phyloP scores from a whole-genome alignment of 2,888 invertebrate genomes.

The Lepidochitona cinerea region DNA sequence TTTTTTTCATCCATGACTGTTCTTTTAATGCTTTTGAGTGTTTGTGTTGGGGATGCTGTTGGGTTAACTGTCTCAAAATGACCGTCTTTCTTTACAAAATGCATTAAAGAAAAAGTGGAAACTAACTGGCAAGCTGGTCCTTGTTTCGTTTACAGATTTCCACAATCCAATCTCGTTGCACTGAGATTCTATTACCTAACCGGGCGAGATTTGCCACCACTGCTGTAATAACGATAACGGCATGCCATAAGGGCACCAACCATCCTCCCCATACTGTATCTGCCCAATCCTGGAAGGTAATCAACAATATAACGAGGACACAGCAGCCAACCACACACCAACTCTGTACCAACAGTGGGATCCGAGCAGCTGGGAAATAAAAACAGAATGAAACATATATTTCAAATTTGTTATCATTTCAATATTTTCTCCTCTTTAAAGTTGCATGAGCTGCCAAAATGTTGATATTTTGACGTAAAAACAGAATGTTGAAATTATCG shows the following conservation, averaged over 20 bases:
- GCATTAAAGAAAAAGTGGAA: no score
- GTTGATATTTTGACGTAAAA: no score
- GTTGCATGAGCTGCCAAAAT: no score
- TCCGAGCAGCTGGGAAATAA: background rate
- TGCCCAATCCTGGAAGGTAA: background rate
- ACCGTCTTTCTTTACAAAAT: no score
- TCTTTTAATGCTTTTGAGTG: no score
- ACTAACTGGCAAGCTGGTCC: constrained; percentile 58
- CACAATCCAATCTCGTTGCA: constrained; percentile 71
- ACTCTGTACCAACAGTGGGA: background rate
- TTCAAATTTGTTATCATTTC: no score
- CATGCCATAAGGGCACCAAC: constrained; percentile 14
- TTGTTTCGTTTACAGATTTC: constrained; percentile 59
- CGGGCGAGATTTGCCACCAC: constrained; percentile 61
- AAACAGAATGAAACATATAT: background rate
- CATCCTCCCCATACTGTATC: constrained; percentile 22
- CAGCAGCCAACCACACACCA: background rate
- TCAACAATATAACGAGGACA: background rate
- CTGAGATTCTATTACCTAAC: constrained; percentile 37
- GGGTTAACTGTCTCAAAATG: no score
- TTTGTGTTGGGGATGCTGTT: no score
- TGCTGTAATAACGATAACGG: constrained; percentile 42
- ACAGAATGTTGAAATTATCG: no score
- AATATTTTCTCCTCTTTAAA: no score
- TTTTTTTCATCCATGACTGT: no score